Evolutionary conservation across 2,113 vertebrate species (phyloP).

Genomic region (Sturnus vulgaris): DNA sequence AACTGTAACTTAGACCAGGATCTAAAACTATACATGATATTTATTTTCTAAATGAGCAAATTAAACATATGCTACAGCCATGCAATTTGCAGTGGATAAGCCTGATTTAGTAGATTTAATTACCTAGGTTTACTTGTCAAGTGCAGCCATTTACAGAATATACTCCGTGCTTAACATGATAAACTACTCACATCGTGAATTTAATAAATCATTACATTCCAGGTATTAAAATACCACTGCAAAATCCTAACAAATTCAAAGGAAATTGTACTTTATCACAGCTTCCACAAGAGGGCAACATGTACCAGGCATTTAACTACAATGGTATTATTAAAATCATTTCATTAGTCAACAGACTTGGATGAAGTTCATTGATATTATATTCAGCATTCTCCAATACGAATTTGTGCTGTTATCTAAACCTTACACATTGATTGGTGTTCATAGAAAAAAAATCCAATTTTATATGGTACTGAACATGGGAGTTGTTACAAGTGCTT

Average conservation of each 20-base stretch:
- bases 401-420: constrained; percentile 63
- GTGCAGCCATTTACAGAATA: background rate
- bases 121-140: background rate
- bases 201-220: background rate
- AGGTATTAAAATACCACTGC: background rate
- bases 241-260: background rate
- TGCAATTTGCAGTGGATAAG: background rate
- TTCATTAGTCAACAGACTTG: background rate
- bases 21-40: background rate
- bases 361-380: constrained; percentile 49
- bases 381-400: constrained; percentile 4
- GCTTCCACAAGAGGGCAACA: constrained; percentile 74
- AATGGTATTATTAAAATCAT: background rate
- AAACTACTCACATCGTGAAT: background rate
- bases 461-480: constrained; percentile 9
- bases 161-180: background rate
- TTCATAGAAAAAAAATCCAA: constrained; percentile 1
- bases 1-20: background rate
- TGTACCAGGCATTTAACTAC: constrained; percentile 26
- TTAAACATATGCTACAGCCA: background rate
- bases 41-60: background rate
- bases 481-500: background rate
- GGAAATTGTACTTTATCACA: background rate
- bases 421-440: constrained; percentile 46
- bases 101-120: background rate